phyloP scores from a whole-genome alignment of 2,888 invertebrate genomes.

The Cordilura impudica region DNA sequence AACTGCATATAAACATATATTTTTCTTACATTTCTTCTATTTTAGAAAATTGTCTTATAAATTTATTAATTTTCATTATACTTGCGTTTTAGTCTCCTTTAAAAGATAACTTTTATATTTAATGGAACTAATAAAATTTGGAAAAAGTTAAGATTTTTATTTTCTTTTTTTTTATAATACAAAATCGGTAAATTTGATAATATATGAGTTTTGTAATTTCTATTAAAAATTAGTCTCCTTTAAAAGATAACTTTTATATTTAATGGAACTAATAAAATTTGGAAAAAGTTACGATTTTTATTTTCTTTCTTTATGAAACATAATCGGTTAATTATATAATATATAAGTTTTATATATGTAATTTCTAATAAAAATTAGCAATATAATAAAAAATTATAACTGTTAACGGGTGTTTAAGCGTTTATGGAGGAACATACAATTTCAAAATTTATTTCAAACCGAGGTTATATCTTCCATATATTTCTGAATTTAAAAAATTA shows the following conservation, averaged over 20 bases:
- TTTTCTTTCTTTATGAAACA: slow-evolving; percentile 8
- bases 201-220: too few species aligned
- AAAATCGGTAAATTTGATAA: too few species aligned
- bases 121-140: slow-evolving; percentile 21
- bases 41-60: background rate
- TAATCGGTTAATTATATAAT: slow-evolving; percentile 35
- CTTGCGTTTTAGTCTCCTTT: slow-evolving; percentile 5
- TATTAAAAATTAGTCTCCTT: slow-evolving; percentile 7
- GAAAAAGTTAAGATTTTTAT: background rate
- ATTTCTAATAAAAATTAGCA: slow-evolving; percentile 46
- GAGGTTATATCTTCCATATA: too few species aligned
- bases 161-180: slow-evolving; percentile 1
- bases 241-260: slow-evolving; percentile 11
- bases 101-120: slow-evolving; percentile 7
- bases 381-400: slow-evolving; percentile 46
- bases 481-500: too few species aligned
- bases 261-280: slow-evolving; percentile 21
- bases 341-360: slow-evolving; percentile 49
- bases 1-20: background rate
- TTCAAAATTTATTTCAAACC: too few species aligned
- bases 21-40: background rate
- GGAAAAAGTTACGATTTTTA: background rate
- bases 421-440: too few species aligned
- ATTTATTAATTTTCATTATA: background rate
- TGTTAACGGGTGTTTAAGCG: too few species aligned